A percentile compares a stretch with the other conserved stretches of the same genome.
Conservation (phyloP, 2,113 vertebrate species). For the Monopterus albus region DNA sequence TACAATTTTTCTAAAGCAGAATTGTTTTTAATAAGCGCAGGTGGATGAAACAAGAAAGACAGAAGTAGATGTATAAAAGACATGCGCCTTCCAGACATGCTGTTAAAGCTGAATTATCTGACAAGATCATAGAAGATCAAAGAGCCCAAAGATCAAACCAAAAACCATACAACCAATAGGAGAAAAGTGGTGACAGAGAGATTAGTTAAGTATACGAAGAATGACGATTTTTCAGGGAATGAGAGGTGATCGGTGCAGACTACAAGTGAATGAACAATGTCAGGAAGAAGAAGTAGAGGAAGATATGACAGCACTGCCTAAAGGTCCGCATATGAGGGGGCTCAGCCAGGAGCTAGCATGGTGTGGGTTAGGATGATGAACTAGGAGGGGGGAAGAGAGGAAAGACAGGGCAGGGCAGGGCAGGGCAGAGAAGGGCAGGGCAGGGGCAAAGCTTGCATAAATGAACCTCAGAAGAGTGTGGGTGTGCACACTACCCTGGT, state of each 20-base stretch:
- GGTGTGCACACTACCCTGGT: slow-evolving; percentile 78
- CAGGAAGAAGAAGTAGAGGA: slow-evolving; percentile 30
- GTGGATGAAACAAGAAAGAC: slow-evolving; percentile 28
- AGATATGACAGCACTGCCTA: slow-evolving; percentile 14
- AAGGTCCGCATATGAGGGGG: slow-evolving; percentile 55
- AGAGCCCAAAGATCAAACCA: slow-evolving; percentile 52
- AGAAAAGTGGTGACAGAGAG: slow-evolving; percentile 44
- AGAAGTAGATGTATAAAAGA: slow-evolving; percentile 30
- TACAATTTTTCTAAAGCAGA: too few species aligned
- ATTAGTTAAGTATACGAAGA: slow-evolving; percentile 64
- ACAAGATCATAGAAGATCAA: slow-evolving; percentile 54
- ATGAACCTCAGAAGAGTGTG: slow-evolving; percentile 78
- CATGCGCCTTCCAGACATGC: slow-evolving; percentile 67
- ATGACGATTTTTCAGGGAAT: slow-evolving; percentile 45
- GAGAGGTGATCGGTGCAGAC: slow-evolving; percentile 41
- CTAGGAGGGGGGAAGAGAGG: slow-evolving; percentile 20
- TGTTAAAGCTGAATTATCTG: slow-evolving; percentile 40
- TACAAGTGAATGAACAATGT: slow-evolving; percentile 58
- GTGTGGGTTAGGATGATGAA: slow-evolving; percentile 37
- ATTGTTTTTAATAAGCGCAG: slow-evolving; percentile 6
- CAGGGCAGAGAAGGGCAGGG: slow-evolving; percentile 41
- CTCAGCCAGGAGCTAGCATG: slow-evolving; percentile 48
- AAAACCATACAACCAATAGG: slow-evolving; percentile 28
- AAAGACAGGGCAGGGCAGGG: slow-evolving; percentile 46
- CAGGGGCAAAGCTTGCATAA: slow-evolving; percentile 73